Percentiles rank a stretch among this genome's conserved stretches.
These are phyloP conservation scores for Pygathrix nemaeus DNA, from an alignment of 2,113 vertebrate genomes.

Conservation along the genomic window DNA sequence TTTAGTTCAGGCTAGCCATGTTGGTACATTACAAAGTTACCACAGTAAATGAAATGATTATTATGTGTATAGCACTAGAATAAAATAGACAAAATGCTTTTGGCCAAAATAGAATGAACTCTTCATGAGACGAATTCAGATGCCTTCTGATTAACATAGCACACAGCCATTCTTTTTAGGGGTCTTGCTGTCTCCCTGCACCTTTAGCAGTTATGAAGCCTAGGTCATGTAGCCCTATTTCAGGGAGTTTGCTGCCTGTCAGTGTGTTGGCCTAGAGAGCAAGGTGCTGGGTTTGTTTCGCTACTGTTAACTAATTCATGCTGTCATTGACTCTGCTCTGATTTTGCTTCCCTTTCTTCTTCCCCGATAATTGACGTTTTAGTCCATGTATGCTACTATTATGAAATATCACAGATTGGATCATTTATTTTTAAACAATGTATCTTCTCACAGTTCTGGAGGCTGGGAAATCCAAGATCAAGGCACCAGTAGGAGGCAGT, in stretches of 20 bases:
- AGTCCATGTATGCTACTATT: neutral
- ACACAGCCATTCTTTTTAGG: neutral
- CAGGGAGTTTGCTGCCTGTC: neutral
- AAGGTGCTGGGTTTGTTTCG: neutral
- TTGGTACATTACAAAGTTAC: neutral
- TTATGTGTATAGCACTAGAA: neutral
- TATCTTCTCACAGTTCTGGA: neutral
- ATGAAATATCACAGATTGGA: neutral
- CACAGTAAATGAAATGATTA: neutral
- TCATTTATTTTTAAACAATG: neutral
- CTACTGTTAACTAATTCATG: neutral
- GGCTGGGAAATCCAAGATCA: neutral
- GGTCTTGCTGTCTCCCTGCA: neutral
- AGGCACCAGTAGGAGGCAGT: neutral
- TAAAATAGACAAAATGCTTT: neutral
- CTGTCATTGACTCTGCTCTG: neutral
- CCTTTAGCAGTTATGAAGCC: neutral
- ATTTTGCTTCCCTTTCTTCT: neutral
- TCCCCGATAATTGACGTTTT: neutral
- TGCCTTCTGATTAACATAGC: neutral
- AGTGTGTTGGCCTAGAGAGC: neutral
- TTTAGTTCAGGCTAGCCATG: neutral
- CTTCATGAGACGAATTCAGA: neutral
- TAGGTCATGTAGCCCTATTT: neutral
- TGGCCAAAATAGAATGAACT: neutral